Conservation (phyloP, 2,888 invertebrate species). For the Amphipoea lucens region DNA sequence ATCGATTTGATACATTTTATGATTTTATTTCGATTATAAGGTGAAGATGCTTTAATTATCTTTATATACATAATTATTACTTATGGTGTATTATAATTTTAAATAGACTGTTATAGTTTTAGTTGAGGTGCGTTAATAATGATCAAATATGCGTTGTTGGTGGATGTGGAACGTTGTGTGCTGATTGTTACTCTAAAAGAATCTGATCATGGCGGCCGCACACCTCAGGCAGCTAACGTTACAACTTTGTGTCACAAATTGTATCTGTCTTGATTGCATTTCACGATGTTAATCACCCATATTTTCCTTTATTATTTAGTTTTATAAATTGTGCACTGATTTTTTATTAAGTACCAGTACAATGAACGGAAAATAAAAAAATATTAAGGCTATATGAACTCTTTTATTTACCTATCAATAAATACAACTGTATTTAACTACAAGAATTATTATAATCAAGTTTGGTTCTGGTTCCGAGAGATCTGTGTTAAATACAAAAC, state of each 20-base stretch:
- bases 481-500: not conserved
- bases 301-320: constrained; percentile 80
- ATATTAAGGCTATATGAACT: constrained; percentile 66
- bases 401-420: constrained; percentile 62
- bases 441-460: not conserved
- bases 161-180: constrained; percentile 53
- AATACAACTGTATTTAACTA: not conserved
- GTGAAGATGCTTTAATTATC: constrained; percentile 91
- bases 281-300: constrained; percentile 76
- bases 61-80: constrained; percentile 86
- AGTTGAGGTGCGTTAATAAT: constrained; percentile 83
- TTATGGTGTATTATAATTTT: constrained; percentile 89
- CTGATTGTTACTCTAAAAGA: constrained; percentile 30
- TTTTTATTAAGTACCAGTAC: constrained; percentile 82
- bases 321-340: constrained; percentile 85
- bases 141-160: constrained; percentile 74
- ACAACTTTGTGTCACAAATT: constrained; percentile 79
- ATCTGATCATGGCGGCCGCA: constrained; percentile 50
- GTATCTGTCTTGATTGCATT: constrained; percentile 74
- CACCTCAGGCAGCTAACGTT: constrained; percentile 69
- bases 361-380: constrained; percentile 83
- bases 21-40: constrained; percentile 89
- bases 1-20: constrained; percentile 84
- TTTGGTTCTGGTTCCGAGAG: not conserved
- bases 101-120: constrained; percentile 90